Evolutionary conservation across 2,888 invertebrate genomes (phyloP).

Genomic region (Catocala nupta): DNA sequence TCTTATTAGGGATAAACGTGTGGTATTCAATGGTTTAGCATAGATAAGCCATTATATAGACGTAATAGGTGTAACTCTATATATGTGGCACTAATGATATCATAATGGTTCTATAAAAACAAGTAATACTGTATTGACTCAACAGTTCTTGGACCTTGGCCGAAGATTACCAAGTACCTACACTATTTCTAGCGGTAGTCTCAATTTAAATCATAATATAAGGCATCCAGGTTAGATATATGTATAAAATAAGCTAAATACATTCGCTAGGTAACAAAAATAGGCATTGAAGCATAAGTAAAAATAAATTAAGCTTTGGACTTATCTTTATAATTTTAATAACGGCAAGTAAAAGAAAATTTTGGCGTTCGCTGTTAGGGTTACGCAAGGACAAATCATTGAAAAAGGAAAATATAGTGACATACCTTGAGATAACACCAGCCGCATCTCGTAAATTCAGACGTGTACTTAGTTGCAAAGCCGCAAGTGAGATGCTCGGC

Average conservation of each 20-base stretch:
- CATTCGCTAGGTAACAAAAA: too few species aligned
- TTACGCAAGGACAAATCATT: constrained; percentile 2
- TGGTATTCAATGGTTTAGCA: too few species aligned
- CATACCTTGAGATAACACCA: constrained; percentile 93
- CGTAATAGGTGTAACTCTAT: not conserved
- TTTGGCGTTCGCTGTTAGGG: constrained; percentile 18
- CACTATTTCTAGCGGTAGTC: not conserved
- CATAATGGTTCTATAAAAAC: constrained; percentile 25
- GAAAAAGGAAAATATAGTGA: not conserved
- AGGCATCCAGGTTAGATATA: constrained; percentile 1
- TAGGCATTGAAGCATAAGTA: too few species aligned
- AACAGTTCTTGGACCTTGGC: constrained; percentile 34
- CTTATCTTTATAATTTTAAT: too few species aligned
- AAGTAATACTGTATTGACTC: constrained; percentile 22
- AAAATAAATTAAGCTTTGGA: too few species aligned
- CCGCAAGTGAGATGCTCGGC: constrained; percentile 90
- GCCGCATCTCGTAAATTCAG: constrained; percentile 92
- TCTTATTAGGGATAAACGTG: too few species aligned
- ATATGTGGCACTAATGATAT: constrained; percentile 28
- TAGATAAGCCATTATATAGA: not conserved
- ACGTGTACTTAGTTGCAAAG: constrained; percentile 89
- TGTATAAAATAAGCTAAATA: too few species aligned
- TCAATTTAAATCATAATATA: constrained; percentile 1
- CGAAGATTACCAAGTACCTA: not conserved
- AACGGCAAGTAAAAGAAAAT: too few species aligned